Conservation (phyloP, 2,797 vertebrate species). For the Hapalemur alaotrensis region DNA sequence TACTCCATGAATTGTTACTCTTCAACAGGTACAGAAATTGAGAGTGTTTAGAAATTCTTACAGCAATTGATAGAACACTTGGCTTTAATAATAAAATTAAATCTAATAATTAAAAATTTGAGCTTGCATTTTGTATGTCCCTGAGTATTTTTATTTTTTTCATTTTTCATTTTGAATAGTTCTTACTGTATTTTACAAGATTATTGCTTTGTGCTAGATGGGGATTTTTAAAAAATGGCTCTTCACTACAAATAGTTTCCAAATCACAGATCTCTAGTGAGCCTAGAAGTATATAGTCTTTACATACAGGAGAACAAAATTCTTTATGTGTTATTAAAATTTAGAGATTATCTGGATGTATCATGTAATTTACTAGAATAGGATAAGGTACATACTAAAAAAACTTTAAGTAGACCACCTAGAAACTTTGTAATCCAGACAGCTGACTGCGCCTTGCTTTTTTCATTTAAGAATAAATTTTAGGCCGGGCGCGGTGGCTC, state of each 20-base stretch:
- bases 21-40: background rate
- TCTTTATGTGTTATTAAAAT: background rate
- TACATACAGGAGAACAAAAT: background rate
- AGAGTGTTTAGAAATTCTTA: background rate
- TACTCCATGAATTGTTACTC: background rate
- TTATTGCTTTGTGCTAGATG: background rate
- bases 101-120: background rate
- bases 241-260: background rate
- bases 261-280: background rate
- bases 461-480: background rate
- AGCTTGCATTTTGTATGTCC: background rate
- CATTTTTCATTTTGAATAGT: background rate
- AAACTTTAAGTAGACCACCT: background rate
- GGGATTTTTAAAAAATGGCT: background rate
- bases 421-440: background rate
- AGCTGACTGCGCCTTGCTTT: background rate
- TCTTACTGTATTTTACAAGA: background rate
- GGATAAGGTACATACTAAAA: background rate
- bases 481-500: background rate
- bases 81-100: background rate
- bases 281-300: background rate
- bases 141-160: background rate
- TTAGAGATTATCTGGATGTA: background rate
- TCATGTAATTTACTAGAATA: background rate
- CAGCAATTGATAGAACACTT: background rate